Evolutionary conservation across 2,888 invertebrate genomes (phyloP).

Genomic region (Calliopum simillimum): DNA sequence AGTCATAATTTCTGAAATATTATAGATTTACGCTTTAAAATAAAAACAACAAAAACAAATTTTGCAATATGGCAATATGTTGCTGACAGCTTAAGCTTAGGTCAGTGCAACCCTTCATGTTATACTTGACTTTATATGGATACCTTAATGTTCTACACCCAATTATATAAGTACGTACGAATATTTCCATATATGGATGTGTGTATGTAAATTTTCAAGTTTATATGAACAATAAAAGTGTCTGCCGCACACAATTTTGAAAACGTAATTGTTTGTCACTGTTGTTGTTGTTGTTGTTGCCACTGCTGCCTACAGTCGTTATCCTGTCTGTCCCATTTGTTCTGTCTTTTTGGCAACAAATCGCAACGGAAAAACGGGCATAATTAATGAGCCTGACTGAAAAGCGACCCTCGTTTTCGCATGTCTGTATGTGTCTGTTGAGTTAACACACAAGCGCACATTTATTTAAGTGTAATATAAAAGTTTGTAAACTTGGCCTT

Average conservation of each 20-base stretch:
- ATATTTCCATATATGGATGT: too few species aligned
- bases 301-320: not conserved
- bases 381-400: conserved; percentile 27
- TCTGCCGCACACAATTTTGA: conserved; percentile 41
- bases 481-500: not conserved
- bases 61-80: too few species aligned
- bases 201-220: conserved; percentile 44
- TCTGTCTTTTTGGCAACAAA: not conserved
- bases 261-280: conserved; percentile 23
- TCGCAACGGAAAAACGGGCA: conserved; percentile 15
- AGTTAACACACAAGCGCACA: not conserved
- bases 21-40: too few species aligned
- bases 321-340: too few species aligned
- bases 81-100: too few species aligned
- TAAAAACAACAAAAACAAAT: too few species aligned
- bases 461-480: not conserved
- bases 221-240: conserved; percentile 52
- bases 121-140: too few species aligned
- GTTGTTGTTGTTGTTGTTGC: too few species aligned
- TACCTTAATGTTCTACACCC: too few species aligned
- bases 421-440: not conserved
- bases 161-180: too few species aligned
- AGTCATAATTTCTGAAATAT: too few species aligned
- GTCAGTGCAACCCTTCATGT: too few species aligned
- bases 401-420: not conserved